Evolutionary conservation across 2,113 vertebrate species (phyloP), one percentile per base, ranked within the genome.

Genomic region (Phocoena phocoena): DNA sequence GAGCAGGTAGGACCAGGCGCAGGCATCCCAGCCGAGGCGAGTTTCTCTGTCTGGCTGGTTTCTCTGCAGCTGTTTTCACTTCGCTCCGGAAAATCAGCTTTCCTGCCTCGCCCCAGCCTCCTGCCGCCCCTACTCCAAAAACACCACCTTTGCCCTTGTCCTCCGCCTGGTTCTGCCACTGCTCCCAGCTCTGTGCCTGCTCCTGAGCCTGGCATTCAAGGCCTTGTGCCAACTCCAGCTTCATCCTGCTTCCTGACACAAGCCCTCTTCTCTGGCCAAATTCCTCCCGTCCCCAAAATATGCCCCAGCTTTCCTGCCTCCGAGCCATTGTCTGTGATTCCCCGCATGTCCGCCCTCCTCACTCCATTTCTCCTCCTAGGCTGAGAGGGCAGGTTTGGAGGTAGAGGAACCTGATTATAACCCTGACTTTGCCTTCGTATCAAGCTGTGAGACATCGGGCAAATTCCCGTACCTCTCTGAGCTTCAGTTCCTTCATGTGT

Each of bases 401-500:
- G 25, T 21, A 11, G 13, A 20, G 0, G 18, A 17, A 23, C 36
- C 65, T 36, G 63, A 20, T 6, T 4, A 8, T 13, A 21, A n/a
- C 10, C 47, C 63, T 8, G 28, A 53, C 9, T 5, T 41, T 7
- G 71, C 63, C 15, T 2, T 21, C 0, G 1, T 60, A 23, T 21
- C 60, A 11, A n/a, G 50, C 63, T 67, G 21, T 1, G 62, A 36
- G 63, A 6, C 6, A 0, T 1, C 0, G 0, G 11, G 86, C n/a
- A 8, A 21, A 23, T 15, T 21, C 55, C 55, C 1, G 3, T 38
- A 6, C 44, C 68, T 47, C 73, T 31, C 55, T 33, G 65, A 60
- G 47, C 26, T 60, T 4, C 12, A 0, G 25, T 25, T 25, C 47
- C 86, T 33, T 8, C 4, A 0, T 0, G 0, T 7, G 33, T 17